Percentiles rank a stretch among this genome's conserved stretches.
Conservation (phyloP, 2,113 vertebrate species). For the Saccopteryx leptura region DNA sequence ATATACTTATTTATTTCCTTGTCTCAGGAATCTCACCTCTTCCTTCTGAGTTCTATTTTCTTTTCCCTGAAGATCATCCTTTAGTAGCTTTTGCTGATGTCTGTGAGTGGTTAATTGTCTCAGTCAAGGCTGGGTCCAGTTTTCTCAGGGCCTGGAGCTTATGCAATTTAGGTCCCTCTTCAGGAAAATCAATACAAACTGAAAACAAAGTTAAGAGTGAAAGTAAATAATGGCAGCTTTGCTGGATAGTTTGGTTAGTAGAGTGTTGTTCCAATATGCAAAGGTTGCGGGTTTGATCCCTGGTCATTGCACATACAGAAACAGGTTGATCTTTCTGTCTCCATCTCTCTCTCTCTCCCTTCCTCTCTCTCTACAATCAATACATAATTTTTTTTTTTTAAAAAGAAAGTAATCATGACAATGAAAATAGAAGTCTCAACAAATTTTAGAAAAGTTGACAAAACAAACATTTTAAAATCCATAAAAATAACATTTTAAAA, state of each 20-base stretch:
- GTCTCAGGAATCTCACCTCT: not conserved
- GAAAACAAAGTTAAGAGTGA: constrained; percentile 19
- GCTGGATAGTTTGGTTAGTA: too few species aligned
- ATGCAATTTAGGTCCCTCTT: not conserved
- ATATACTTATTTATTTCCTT: not conserved
- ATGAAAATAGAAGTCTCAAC: not conserved
- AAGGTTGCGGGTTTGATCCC: too few species aligned
- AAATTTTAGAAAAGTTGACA: constrained; percentile 4
- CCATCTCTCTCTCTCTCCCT: too few species aligned
- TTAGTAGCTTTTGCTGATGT: not conserved
- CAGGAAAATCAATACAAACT: not conserved
- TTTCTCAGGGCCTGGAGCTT: not conserved
- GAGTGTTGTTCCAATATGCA: too few species aligned
- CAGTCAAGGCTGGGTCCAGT: not conserved
- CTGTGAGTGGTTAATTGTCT: not conserved
- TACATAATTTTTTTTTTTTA: too few species aligned
- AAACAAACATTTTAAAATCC: not conserved
- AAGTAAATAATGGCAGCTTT: not conserved
- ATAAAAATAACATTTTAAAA: not conserved
- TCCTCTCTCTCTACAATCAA: too few species aligned
- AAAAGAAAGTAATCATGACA: not conserved
- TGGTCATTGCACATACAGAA: too few species aligned
- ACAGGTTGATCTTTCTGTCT: too few species aligned
- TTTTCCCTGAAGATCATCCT: not conserved
- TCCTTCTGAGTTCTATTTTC: not conserved